Percentiles rank a stretch among this genome's conserved stretches.
Conservation (phyloP, 1,140 invertebrate species). For the Drosophila melanica region DNA sequence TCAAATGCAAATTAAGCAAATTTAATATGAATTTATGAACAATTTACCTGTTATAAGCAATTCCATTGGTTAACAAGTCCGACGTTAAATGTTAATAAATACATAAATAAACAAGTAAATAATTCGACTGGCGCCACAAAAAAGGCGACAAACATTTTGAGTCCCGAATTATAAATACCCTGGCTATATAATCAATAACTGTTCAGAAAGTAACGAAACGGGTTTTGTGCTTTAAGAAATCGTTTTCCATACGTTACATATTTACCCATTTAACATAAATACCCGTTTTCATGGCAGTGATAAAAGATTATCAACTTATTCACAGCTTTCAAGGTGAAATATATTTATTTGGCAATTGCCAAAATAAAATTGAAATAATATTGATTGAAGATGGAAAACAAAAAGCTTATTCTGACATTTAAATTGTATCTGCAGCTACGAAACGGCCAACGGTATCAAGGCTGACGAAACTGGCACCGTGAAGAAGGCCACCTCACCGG, state of each 20-base stretch:
- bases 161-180: slow-evolving; percentile 4
- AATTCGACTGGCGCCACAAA: slow-evolving; percentile 52
- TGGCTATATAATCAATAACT: not conserved
- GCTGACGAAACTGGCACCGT: slow-evolving; percentile 87
- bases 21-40: slow-evolving; percentile 50
- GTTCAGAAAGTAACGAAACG: not conserved
- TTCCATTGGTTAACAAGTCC: slow-evolving; percentile 32
- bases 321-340: slow-evolving; percentile 56
- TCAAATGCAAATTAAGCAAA: slow-evolving; percentile 43
- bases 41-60: slow-evolving; percentile 34
- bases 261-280: not conserved
- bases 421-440: slow-evolving; percentile 86
- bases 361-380: slow-evolving; percentile 1
- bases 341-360: slow-evolving; percentile 22
- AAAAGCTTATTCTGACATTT: not conserved
- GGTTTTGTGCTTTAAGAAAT: not conserved
- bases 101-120: slow-evolving; percentile 50
- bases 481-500: slow-evolving; percentile 87
- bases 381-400: not conserved
- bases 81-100: slow-evolving; percentile 63
- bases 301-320: slow-evolving; percentile 27
- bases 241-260: not conserved
- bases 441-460: slow-evolving; percentile 90
- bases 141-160: slow-evolving; percentile 1
- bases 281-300: not conserved